These are phyloP conservation scores for Dunckerocampus dactyliophorus DNA, from an alignment of 2,113 vertebrate genomes.

Conservation along the genomic window DNA sequence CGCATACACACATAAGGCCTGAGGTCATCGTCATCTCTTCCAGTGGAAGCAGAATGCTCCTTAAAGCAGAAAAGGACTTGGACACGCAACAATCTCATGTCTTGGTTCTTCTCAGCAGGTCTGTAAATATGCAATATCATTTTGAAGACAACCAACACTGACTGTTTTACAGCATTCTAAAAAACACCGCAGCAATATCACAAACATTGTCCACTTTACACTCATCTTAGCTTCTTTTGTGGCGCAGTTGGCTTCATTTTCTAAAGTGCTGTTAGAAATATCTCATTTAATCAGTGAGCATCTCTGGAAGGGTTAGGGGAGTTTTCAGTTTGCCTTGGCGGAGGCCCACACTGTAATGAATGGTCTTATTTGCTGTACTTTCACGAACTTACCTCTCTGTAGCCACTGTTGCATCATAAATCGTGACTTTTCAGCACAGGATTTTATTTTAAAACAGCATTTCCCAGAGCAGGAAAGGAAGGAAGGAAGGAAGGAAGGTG, in stretches of 20 bases:
- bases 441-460: too few species aligned
- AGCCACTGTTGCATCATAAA: too few species aligned
- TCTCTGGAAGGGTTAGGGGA: too few species aligned
- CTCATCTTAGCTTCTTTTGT: background rate
- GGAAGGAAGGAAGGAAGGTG: background rate
- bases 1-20: conserved; percentile 23
- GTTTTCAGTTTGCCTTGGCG: too few species aligned
- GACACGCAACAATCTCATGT: conserved; percentile 19
- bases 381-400: too few species aligned
- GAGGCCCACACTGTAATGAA: too few species aligned
- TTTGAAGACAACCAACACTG: background rate
- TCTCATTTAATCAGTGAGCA: too few species aligned
- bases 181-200: background rate
- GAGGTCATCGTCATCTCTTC: conserved; percentile 27
- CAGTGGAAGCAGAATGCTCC: conserved; percentile 37
- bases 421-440: too few species aligned
- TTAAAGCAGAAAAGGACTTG: conserved; percentile 10
- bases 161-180: background rate
- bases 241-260: background rate
- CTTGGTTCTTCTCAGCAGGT: background rate
- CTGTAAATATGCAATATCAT: background rate
- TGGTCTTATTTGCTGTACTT: too few species aligned
- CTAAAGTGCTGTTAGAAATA: background rate
- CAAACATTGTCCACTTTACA: background rate
- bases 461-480: background rate